These are phyloP conservation scores for Ochropacha duplaris DNA, from an alignment of 2,888 invertebrate genomes.

Conservation along the genomic window DNA sequence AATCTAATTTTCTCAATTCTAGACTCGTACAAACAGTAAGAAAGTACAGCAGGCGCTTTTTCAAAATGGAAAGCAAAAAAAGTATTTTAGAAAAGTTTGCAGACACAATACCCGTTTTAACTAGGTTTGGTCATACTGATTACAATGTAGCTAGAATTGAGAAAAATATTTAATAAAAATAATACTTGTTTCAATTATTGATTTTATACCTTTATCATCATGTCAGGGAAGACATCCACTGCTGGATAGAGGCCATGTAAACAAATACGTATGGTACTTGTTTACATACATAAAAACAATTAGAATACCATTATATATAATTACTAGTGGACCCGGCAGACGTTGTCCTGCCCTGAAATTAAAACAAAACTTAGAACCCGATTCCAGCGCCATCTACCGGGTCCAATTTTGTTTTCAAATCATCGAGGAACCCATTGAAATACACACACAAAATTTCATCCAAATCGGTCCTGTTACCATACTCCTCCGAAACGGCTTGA, in stretches of 20 bases:
- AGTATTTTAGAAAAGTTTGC: constrained; percentile 54
- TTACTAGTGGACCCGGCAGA: too few species aligned
- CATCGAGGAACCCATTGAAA: too few species aligned
- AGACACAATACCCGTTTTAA: constrained; percentile 51
- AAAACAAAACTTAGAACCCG: too few species aligned
- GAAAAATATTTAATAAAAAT: constrained; percentile 32
- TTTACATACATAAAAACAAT: neutral
- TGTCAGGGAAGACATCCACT: too few species aligned
- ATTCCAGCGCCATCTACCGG: too few species aligned
- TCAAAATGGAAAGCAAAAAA: constrained; percentile 47
- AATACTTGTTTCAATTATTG: constrained; percentile 1
- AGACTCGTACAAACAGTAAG: constrained; percentile 53
- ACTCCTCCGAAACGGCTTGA: too few species aligned
- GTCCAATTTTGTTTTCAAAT: too few species aligned
- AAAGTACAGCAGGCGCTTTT: constrained; percentile 36
- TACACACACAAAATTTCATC: too few species aligned
- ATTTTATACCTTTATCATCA: neutral
- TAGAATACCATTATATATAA: neutral
- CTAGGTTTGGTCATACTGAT: constrained; percentile 52
- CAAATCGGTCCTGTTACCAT: too few species aligned
- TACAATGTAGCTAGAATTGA: constrained; percentile 57
- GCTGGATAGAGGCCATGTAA: too few species aligned
- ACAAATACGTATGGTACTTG: too few species aligned
- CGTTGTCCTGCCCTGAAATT: too few species aligned
- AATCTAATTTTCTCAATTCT: constrained; percentile 63